These are phyloP conservation scores for Nephrocerus scutellatus DNA, from an alignment of 2,888 invertebrate species.

Conservation along the genomic window DNA sequence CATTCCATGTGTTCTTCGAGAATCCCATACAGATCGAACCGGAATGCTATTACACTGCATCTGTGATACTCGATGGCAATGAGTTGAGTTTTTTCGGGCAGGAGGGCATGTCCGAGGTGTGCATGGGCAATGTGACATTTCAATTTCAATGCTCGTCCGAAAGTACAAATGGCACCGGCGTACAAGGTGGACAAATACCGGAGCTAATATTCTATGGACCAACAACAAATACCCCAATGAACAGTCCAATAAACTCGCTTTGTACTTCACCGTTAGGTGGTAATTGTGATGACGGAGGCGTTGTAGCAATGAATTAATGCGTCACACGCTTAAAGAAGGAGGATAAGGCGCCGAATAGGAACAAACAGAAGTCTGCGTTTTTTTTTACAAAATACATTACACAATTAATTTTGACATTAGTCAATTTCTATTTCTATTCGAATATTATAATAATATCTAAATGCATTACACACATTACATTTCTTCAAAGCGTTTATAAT, in stretches of 20 bases:
- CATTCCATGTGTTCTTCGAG: conserved; percentile 82
- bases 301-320: too few relatives aligned
- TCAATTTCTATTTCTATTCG: too few relatives aligned
- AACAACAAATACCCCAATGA: conserved; percentile 50
- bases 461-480: too few relatives aligned
- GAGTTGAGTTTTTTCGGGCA: conserved; percentile 96
- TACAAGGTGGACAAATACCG: conserved; percentile 95
- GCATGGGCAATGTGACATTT: conserved; percentile 87
- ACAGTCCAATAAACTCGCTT: conserved; percentile 41
- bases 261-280: conserved; percentile 39
- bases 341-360: conserved; percentile 10
- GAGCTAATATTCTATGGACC: conserved; percentile 94
- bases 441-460: too few relatives aligned
- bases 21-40: conserved; percentile 81
- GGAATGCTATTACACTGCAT: conserved; percentile 90
- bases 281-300: conserved; percentile 25
- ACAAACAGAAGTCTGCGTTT: neutral
- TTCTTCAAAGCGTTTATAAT: too few relatives aligned
- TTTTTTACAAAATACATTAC: too few relatives aligned
- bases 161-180: conserved; percentile 95
- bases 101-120: conserved; percentile 92
- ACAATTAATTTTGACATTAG: too few relatives aligned
- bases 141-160: conserved; percentile 97
- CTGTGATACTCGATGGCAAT: conserved; percentile 87
- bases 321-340: too few relatives aligned